A percentile compares a stretch with the other conserved stretches of the same genome.
Evolutionary conservation across 2,797 vertebrate genomes (phyloP).

Genomic region (Erpetoichthys calabaricus): DNA sequence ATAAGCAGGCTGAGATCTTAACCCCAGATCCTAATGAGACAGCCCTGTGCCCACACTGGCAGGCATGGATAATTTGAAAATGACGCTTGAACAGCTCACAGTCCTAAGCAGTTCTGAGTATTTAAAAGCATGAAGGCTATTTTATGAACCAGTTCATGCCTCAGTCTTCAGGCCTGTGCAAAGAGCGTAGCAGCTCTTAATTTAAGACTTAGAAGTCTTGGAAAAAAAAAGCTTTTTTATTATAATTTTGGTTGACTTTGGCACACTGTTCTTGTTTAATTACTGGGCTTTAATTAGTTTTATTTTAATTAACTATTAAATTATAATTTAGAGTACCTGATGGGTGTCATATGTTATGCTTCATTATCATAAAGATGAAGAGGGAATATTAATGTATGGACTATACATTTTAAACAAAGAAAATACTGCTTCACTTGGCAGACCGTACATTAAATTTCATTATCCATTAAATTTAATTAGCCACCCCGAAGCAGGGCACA

Average conservation of each 20-base stretch:
- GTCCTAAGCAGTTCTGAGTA: no score
- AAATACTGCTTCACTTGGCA: constrained; percentile 7
- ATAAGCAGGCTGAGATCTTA: no score
- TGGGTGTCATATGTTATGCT: constrained; percentile 12
- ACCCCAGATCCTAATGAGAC: no score
- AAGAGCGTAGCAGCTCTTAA: no score
- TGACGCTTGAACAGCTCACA: no score
- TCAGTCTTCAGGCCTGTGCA: no score
- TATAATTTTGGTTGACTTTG: constrained; percentile 7
- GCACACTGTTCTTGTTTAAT: constrained; percentile 12
- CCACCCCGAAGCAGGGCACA: constrained; percentile 9
- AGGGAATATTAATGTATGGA: constrained; percentile 12
- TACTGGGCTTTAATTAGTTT: constrained; percentile 34
- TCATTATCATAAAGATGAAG: constrained; percentile 12
- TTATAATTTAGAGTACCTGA: constrained; percentile 31
- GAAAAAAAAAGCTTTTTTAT: constrained; percentile 1
- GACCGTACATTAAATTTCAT: constrained; percentile 15
- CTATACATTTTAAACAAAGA: constrained; percentile 7
- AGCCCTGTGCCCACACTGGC: no score
- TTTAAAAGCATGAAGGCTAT: no score
- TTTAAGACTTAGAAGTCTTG: neutral
- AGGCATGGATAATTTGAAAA: no score
- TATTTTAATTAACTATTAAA: constrained; percentile 39
- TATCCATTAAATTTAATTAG: constrained; percentile 16
- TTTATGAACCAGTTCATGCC: no score